Base-by-base conservation (phyloP, 2,797 vertebrate genomes). In the Saxicola maurus region DNA sequence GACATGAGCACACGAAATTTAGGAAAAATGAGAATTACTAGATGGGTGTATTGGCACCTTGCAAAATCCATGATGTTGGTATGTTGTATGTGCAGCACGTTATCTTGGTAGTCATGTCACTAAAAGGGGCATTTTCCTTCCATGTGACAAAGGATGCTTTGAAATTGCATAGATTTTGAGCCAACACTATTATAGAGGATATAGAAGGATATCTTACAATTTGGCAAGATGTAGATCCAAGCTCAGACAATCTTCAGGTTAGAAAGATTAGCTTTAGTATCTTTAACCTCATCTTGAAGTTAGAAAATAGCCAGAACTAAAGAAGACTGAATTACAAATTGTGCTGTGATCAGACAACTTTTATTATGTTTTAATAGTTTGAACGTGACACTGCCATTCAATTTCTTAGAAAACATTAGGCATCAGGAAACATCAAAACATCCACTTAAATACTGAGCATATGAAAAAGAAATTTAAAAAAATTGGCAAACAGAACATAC, bases 1-100 rank as follows among this genome's bases (percentile, higher is more conserved):
- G 7, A 28, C 3, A 55, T 0, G 2, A 86, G 27, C 18, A 33
- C 1, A 1, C 45, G 42, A 64, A 55, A 71, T 33, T 43, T 8
- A 66, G 10, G 18, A 62, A 69, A 77, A 66, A 83, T 23, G 0
- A 66, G 17, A 60, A 66, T 57, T 66, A 52, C 6, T 62, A 18
- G 23, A 24, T 3, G 5, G 6, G 2, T 62, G 13, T 68, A 56
- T 14, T 65, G 30, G 14, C 56, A 69, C 6, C 5, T 76, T 55
- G 25, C 33, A 79, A 71, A 79, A 57, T 6, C 6, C 31, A 31
- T 1, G 0, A 27, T 30, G 14, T 10, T 0, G 0, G 8, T 52
- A 4, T 20, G 6, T 60, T 31, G 17, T 42, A 38, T 71, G 45
- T 53, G 56, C 33, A 59, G 52, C 40, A 55, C 12, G 4, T 6